Percentiles rank a stretch among this genome's conserved stretches.
Evolutionary conservation across 2,797 vertebrate genomes (phyloP).

Genomic region (Paramormyrops hopkinsi): DNA sequence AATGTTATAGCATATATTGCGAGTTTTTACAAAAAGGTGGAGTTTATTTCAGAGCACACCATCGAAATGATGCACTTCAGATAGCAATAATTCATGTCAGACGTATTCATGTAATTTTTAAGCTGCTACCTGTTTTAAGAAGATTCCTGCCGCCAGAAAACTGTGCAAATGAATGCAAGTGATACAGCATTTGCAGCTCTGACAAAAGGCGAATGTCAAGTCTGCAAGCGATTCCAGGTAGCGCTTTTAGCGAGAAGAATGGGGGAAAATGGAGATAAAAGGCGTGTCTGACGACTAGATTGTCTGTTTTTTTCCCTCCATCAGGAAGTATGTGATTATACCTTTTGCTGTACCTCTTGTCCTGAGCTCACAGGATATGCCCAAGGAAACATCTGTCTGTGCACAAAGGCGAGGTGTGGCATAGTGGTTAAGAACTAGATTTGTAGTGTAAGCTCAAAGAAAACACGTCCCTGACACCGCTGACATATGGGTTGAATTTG

Average conservation of each 20-base stretch:
- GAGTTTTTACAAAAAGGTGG: neutral
- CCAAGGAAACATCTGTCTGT: slow-evolving; percentile 2
- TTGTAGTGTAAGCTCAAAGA: neutral
- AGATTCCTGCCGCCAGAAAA: neutral
- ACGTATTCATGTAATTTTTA: neutral
- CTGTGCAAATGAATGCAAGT: neutral
- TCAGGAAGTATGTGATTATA: slow-evolving; percentile 6
- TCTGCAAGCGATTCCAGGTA: neutral
- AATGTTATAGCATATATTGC: neutral
- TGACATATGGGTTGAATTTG: neutral
- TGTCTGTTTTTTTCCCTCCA: neutral
- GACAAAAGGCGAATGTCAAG: neutral
- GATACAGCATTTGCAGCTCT: neutral
- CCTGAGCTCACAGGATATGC: neutral
- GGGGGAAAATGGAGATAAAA: neutral
- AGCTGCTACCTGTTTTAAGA: neutral
- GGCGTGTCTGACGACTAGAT: slow-evolving; percentile 3
- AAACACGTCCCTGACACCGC: neutral
- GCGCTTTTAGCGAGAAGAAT: neutral
- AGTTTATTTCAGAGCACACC: neutral
- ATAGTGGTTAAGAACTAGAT: neutral
- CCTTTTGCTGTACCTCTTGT: neutral
- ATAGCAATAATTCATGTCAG: neutral
- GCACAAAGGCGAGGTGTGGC: slow-evolving; percentile 1
- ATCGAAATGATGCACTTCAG: neutral